Base-by-base conservation (phyloP, 2,888 invertebrate genomes). In the Orchestes rusci region DNA sequence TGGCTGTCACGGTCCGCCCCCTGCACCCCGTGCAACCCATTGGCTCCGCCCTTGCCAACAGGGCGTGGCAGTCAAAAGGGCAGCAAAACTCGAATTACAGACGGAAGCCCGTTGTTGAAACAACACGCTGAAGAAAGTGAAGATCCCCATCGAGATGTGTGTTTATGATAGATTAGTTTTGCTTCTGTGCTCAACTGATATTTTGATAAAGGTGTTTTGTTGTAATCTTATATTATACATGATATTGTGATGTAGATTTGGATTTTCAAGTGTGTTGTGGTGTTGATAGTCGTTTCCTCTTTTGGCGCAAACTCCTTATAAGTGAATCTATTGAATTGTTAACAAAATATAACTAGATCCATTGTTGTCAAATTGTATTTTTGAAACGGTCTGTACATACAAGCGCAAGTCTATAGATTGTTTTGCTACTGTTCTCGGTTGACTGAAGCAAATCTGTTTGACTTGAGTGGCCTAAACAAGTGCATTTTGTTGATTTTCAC, bases 1-100 rank as follows among this genome's bases (percentile, higher is more conserved):
- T 80, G 80, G 71, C 71, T 84, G 4, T 84, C 87, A 1, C 52
- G 84, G 16, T 87, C 87, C 1, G 88, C 88, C 0, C 88, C 88
- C 1, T 80, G 80, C 51, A 70, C 82, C 20, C 79, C 77, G 19
- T 70, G 81, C 40, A 79, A 80, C 12, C 82, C 84, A 7, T 72
- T 80, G 52, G 79, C 79, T 12, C 76, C 81, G 32, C 68, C 76
- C n/a, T 48, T 45, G 31, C 46, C 46, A 4, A 28, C 75, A 77
- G 38, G 68, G 39, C 74, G 76, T 35, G 69, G 70, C 4, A 74
- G 75, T 20, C 70, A 76, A 43, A 70, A 69, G 51, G 71, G 72
- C 48, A 54, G 74, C 70, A 53, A 70, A 66, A 53, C 66, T 61
- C 49, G 71, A 68, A 53, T 67, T 15, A 74, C 72, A 41, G 82